Base-by-base conservation (phyloP, 2,888 invertebrate species). In the Apomyelois bistriatella region DNA sequence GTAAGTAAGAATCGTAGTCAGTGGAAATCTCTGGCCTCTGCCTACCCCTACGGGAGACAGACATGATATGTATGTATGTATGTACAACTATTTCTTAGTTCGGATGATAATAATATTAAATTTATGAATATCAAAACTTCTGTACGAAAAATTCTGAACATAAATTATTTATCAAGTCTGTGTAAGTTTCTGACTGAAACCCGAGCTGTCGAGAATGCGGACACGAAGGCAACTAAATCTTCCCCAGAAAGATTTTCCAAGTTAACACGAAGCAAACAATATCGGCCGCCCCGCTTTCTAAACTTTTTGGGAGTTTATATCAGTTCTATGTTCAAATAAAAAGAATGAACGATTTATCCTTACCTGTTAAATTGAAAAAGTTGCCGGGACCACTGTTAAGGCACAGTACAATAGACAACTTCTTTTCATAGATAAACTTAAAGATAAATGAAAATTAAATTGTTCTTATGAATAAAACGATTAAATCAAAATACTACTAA, bases 341-440 rank as follows among this genome's bases (percentile, higher is more conserved):
- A 87, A 88, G 86, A 86, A 85, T 85, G 82, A 85, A 87, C 85
- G 87, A 87, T 89, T 89, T 90, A 88, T 89, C 83, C 86, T 83
- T 85, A 88, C 87, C 87, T 87, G 88, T 90, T 88, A 88, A 90
- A 90, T 90, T 89, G 89, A 90, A 90, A 90, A 90, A 90, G 89
- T 89, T 90, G 71, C 81, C 65, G 77, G 79, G 81, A 85, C 86
- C 79, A 86, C 76, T 82, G 82, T 81, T 76, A 83, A 84, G 85
- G 82, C 80, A 48, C 13, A 10, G 9, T 38, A 38, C n/a, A n/a
- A n/a, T 15, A 50, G 49, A 50, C 15, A 50, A 48, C 48, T 30
- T 13, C 13, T 7, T 7, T 1, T 2, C 12, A 40, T 40, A 40
- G 49, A 50, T 28, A 12, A 12, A 38, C 1, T 32, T 32, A 7